Evolutionary conservation across 2,113 vertebrate species (phyloP).

Genomic region (Orientallactaga bullata): DNA sequence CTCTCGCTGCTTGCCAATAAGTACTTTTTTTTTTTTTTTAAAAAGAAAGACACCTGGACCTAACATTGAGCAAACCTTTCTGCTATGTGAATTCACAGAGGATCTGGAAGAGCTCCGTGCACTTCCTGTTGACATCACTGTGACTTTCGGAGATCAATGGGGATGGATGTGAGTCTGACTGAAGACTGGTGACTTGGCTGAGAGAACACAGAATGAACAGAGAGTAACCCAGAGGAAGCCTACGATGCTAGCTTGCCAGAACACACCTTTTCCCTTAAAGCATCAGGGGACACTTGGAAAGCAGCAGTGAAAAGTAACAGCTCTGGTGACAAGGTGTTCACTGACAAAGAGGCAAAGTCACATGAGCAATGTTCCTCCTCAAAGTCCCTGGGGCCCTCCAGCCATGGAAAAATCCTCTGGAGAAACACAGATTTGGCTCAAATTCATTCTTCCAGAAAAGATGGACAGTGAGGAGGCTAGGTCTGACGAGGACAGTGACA

Average conservation of each 20-base stretch:
- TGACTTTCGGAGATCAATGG: background rate
- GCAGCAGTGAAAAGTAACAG: background rate
- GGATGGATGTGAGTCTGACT: background rate
- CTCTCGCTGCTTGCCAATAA: too few species aligned
- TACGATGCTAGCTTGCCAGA: background rate
- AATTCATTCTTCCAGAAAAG: background rate
- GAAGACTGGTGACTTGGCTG: background rate
- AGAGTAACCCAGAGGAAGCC: background rate
- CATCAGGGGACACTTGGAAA: background rate
- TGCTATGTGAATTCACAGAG: background rate
- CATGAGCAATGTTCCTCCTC: background rate
- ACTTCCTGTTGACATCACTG: background rate
- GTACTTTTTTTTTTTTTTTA: too few species aligned
- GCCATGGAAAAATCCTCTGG: background rate
- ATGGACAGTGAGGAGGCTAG: background rate
- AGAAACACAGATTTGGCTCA: background rate
- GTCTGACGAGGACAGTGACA: background rate
- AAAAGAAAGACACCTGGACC: background rate
- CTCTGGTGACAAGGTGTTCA: conserved; percentile 45
- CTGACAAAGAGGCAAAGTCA: conserved; percentile 52
- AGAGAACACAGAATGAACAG: background rate
- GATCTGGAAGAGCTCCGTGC: background rate
- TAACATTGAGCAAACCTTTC: background rate
- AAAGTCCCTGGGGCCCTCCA: background rate
- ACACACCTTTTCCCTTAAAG: background rate